phyloP scores from a whole-genome alignment of 2,113 vertebrate species.

The Piaya cayana region DNA sequence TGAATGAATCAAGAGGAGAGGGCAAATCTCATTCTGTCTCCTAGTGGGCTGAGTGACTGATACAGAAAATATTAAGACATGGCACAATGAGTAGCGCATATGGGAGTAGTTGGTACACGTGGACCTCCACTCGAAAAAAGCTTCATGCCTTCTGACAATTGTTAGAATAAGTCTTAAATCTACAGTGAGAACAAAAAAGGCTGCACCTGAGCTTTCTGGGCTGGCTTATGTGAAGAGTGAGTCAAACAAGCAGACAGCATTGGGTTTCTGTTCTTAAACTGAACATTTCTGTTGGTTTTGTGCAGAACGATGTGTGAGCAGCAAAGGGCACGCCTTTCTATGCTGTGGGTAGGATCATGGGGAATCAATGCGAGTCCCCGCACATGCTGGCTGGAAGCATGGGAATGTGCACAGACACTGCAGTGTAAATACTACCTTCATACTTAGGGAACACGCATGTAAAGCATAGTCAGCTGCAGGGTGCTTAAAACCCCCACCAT shows the following conservation, averaged over 20 bases:
- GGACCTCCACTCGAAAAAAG: not conserved
- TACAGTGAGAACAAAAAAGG: not conserved
- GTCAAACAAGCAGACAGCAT: not conserved
- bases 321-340: rapidly evolving
- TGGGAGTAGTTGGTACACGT: not conserved
- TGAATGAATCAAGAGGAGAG: slow-evolving; percentile 35
- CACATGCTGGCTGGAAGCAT: not conserved
- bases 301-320: not conserved
- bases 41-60: slow-evolving; percentile 2
- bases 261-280: not conserved
- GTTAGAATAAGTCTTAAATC: not conserved
- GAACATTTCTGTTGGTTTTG: not conserved
- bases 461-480: rapidly evolving
- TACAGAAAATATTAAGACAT: not conserved
- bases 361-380: rapidly evolving
- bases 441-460: rapidly evolving
- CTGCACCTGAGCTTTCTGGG: not conserved
- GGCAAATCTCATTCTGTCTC: not conserved
- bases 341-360: rapidly evolving
- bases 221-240: not conserved
- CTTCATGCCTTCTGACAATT: not conserved
- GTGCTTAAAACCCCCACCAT: rapidly evolving
- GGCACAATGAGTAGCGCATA: not conserved
- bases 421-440: rapidly evolving
- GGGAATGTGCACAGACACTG: rapidly evolving